Base-by-base conservation (phyloP, 2,797 vertebrate genomes). In the Amblyopsis hoosieri region DNA sequence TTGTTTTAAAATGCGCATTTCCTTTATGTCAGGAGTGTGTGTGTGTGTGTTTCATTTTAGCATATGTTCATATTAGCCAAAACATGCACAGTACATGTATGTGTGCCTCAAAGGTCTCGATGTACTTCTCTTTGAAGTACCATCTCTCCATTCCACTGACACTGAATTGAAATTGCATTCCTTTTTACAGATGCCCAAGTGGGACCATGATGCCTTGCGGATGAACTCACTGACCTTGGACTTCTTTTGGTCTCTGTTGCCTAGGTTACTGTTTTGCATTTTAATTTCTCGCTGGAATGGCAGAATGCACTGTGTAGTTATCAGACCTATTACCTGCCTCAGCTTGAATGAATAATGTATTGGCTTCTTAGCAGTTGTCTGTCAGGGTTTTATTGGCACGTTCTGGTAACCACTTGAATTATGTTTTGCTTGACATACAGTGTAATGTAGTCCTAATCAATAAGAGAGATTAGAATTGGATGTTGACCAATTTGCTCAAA, bases 261-360 rank as follows among this genome's bases (percentile, higher is more conserved):
- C 64, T 17, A 4, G 54, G 37, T 75, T 71, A 62, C 64, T 62
- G 64, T 76, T 79, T 79, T 80, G 70, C 62, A 74, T 87, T 87
- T 76, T 15, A 51, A 78, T 74, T 65, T 54, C 60, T 29, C 42
- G 46, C 67, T 60, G 58, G 64, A 72, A 65, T 2, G 5, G 57
- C 54, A 60, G 79, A 72, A 55, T 19, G 7, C 64, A 49, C 68
- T 54, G 49, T 63, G 56, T 67, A 45, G 60, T 74, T 62, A 57
- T 45, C 31, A 51, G 72, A 61, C 64, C 73, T 69, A 65, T 81
- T 71, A 81, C 75, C 75, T 73, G 76, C 77, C 75, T 67, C 1
- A 9, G 66, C 69, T 67, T 78, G 51, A 61, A 80, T 86, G 75
- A 88, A 87, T 86, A 75, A 87, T 88, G 73, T 60, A 82, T 64